Base-by-base conservation (phyloP, 2,113 vertebrate genomes). In the Ictidomys tridecemlineatus region DNA sequence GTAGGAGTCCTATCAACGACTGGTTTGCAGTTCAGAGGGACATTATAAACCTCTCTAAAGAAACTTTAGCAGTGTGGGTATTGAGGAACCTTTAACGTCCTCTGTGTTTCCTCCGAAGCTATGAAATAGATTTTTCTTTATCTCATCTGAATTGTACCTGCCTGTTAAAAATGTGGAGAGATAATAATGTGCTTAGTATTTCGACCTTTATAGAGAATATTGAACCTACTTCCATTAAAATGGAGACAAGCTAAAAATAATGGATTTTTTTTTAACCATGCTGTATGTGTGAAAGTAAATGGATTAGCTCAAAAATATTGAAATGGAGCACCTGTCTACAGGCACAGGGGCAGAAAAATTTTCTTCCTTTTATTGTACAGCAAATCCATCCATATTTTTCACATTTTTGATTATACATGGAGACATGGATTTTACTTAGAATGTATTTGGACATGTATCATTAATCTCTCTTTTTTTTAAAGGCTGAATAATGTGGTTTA, bases 151-250 rank as follows among this genome's bases (percentile, higher is more conserved):
- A 96, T 94, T 96, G 73, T 73, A 93, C 30, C 53, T 97, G 77
- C 84, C 61, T 87, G 86, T 91, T 96, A 93, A 98, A 96, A 96
- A 76, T 79, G 37, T 96, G 48, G 69, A 94, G 65, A 58, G 82
- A 94, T 92, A 96, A 97, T 92, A 95, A 86, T 90, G 77, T 95
- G 78, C 39, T 97, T 94, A 91, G 77, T 79, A 92, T 96, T 97
- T 92, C 1, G n/a, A 96, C 67, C 87, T 89, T 96, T 92, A 61
- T 17, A 92, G 74, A 93, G 72, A 97, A 92, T 86, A 96, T 26
- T 86, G 74, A 96, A 69, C 53, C 45, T 97, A 53, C 39, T 97
- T 97, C 92, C 65, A 93, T 92, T 95, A 89, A 97, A 89, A 86
- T 53, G 85, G 48, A 94, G 83, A 89, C 37, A 91, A 86, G 72